A percentile compares a stretch with the other conserved stretches of the same genome.
Evolutionary conservation across 1,140 invertebrate genomes (phyloP).

Genomic region (Drosophila murphyi): DNA sequence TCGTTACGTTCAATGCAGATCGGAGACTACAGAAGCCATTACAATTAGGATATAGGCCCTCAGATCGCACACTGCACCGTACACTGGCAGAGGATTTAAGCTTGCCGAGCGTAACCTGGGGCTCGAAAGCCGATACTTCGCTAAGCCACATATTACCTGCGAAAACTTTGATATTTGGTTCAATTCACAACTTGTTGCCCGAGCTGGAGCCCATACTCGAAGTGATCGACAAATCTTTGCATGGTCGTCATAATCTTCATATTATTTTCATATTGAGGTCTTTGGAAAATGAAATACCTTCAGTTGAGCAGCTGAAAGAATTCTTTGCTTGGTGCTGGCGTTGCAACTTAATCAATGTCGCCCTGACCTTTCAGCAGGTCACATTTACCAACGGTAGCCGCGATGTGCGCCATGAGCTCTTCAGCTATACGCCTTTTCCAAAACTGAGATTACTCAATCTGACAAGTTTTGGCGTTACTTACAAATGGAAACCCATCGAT

Average conservation of each 20-base stretch:
- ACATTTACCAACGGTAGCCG: neutral
- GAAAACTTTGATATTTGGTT: slow-evolving; percentile 38
- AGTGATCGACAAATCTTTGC: slow-evolving; percentile 24
- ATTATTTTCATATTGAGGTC: slow-evolving; percentile 46
- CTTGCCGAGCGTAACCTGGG: slow-evolving; percentile 44
- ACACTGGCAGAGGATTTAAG: slow-evolving; percentile 38
- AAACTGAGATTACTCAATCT: slow-evolving; percentile 39
- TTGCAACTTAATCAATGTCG: slow-evolving; percentile 50
- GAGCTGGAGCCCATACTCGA: slow-evolving; percentile 45
- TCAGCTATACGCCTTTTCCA: slow-evolving; percentile 61
- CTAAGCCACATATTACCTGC: slow-evolving; percentile 21
- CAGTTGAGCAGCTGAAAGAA: neutral
- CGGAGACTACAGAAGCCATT: neutral
- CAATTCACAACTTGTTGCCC: slow-evolving; percentile 26
- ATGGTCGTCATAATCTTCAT: slow-evolving; percentile 40
- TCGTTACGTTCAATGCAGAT: neutral
- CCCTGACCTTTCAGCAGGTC: slow-evolving; percentile 21
- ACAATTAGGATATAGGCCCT: too few relatives aligned
- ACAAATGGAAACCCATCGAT: slow-evolving; percentile 5
- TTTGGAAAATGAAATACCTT: neutral
- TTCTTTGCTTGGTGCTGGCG: slow-evolving; percentile 67
- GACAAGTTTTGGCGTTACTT: slow-evolving; percentile 5
- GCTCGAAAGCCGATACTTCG: slow-evolving; percentile 17
- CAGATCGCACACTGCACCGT: slow-evolving; percentile 35
- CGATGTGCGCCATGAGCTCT: slow-evolving; percentile 24